These are phyloP conservation scores for Cylas formicarius DNA, from an alignment of 1,140 invertebrate species.

Conservation along the genomic window DNA sequence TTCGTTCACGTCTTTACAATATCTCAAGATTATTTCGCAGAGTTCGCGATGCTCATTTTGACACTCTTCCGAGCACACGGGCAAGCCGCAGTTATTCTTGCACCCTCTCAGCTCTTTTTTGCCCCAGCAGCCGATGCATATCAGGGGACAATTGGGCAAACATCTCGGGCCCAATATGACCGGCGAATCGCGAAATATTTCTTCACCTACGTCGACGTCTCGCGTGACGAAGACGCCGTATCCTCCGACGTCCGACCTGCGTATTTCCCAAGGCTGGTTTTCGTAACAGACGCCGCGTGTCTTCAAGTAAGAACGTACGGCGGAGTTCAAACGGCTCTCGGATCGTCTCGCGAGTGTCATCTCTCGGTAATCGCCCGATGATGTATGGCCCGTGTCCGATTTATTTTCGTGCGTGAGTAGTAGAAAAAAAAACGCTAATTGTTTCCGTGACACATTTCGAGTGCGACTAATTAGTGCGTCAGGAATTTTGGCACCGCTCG, in stretches of 20 bases:
- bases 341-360: no score
- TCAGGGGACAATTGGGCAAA: conserved; percentile 41
- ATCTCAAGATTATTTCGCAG: conserved; percentile 50
- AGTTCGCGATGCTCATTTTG: conserved; percentile 50
- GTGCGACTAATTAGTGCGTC: no score
- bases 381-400: no score
- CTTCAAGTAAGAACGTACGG: no score
- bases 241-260: conserved; percentile 40
- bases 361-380: no score
- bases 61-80: conserved; percentile 53
- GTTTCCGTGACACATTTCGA: no score
- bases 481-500: no score
- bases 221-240: conserved; percentile 58
- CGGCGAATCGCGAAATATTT: conserved; percentile 60
- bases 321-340: no score
- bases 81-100: conserved; percentile 50
- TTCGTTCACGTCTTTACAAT: conserved; percentile 44
- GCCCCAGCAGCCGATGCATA: conserved; percentile 50
- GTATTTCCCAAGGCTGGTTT: conserved; percentile 33
- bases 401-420: no score
- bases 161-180: conserved; percentile 56
- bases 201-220: conserved; percentile 55
- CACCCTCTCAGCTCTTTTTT: conserved; percentile 44
- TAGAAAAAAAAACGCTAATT: no score
- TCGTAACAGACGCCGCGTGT: no score